phyloP scores from a whole-genome alignment of 1,140 invertebrate genomes.

The Oryctes rhinoceros region DNA sequence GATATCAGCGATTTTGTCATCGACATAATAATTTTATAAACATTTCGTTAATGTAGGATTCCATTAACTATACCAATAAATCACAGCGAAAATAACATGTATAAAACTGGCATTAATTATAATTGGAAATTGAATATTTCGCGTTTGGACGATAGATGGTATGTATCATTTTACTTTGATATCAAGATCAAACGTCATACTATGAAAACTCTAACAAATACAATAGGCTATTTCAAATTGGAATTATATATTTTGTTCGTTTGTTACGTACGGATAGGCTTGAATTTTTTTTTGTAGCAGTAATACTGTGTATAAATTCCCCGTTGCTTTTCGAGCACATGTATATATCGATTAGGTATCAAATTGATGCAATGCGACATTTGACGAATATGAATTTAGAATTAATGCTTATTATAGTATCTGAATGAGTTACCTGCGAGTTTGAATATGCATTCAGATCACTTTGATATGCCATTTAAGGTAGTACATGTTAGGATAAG shows the following conservation, averaged over 20 bases:
- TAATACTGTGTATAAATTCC: too few species aligned
- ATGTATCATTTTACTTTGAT: constrained; percentile 4
- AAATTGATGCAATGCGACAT: too few species aligned
- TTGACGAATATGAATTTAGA: too few species aligned
- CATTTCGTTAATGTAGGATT: neutral
- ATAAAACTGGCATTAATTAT: neutral
- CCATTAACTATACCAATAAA: constrained; percentile 2
- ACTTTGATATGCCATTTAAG: too few species aligned
- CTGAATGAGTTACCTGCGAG: too few species aligned
- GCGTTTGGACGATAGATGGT: neutral
- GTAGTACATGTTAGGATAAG: too few species aligned
- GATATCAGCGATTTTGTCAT: neutral
- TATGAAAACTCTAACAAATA: neutral
- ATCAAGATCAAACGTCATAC: constrained; percentile 6
- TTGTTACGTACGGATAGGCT: too few species aligned
- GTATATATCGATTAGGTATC: too few species aligned
- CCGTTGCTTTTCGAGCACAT: too few species aligned
- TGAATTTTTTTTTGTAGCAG: too few species aligned
- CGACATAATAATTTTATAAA: constrained; percentile 7
- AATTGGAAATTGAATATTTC: constrained; percentile 31
- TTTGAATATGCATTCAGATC: too few species aligned
- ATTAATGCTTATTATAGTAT: too few species aligned
- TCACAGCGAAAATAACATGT: neutral
- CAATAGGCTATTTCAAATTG: neutral
- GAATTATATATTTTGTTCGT: constrained; percentile 13